A percentile compares a stretch with the other conserved stretches of the same genome.
phyloP scores from a whole-genome alignment of 2,113 vertebrate species.

The Engystomops pustulosus region DNA sequence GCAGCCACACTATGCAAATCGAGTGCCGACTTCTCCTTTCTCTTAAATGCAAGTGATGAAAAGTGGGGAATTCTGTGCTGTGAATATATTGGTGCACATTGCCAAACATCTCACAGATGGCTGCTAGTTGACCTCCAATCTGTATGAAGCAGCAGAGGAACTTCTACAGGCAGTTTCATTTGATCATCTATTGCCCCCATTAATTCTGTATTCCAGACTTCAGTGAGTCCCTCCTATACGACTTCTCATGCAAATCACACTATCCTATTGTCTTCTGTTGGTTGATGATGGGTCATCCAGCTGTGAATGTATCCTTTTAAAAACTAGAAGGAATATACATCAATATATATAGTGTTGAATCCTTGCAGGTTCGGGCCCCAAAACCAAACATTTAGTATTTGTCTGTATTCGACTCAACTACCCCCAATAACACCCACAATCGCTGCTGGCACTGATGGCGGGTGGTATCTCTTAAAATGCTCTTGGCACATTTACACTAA shows the following conservation, averaged over 20 bases:
- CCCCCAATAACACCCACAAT: no score
- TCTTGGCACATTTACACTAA: no score
- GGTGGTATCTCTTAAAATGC: no score
- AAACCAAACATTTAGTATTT: no score
- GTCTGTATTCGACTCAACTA: no score
- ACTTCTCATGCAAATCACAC: conserved; percentile 27
- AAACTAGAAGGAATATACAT: neutral
- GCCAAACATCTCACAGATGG: conserved; percentile 3
- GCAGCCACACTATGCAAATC: conserved; percentile 29
- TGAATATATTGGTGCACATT: neutral
- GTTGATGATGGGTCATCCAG: neutral
- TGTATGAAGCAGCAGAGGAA: neutral
- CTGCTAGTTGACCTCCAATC: conserved; percentile 5
- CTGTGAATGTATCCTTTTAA: neutral
- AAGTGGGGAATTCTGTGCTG: neutral
- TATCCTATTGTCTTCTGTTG: neutral
- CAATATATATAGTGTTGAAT: no score
- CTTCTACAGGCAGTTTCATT: conserved; percentile 4
- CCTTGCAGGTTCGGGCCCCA: no score
- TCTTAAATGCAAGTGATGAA: conserved; percentile 21
- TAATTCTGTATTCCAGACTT: neutral
- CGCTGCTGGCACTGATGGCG: no score
- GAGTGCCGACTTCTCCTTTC: conserved; percentile 6
- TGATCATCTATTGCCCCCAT: conserved; percentile 23
- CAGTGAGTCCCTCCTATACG: neutral